Percentiles rank a stretch among this genome's conserved stretches.
Evolutionary conservation across 1,140 invertebrate species (phyloP).

Genomic region (Neomicropteryx cornuta): DNA sequence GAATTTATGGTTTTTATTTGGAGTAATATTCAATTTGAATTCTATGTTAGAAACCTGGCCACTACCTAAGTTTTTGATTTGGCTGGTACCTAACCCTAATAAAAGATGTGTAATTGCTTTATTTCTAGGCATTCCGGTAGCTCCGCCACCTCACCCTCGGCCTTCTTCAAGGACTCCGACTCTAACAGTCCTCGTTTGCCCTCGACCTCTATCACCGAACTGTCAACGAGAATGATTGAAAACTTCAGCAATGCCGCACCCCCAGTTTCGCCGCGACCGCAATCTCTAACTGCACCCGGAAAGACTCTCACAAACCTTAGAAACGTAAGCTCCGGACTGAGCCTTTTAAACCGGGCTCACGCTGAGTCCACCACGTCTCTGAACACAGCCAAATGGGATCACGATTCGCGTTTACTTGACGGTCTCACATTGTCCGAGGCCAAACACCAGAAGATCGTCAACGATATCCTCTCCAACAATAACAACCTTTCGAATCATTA

Average conservation of each 20-base stretch:
- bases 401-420: constrained; percentile 28
- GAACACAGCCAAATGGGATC: constrained; percentile 15
- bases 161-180: constrained; percentile 4
- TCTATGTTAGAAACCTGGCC: too few relatives aligned
- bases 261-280: constrained; percentile 11
- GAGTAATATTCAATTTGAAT: too few relatives aligned
- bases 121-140: constrained; percentile 12
- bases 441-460: constrained; percentile 14
- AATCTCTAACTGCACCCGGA: constrained; percentile 2
- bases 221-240: constrained; percentile 9
- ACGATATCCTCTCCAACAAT: constrained; percentile 11
- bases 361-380: not conserved
- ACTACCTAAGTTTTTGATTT: too few relatives aligned
- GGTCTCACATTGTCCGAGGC: constrained; percentile 14
- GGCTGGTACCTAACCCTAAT: too few relatives aligned
- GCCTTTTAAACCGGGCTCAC: constrained; percentile 21
- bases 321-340: constrained; percentile 20
- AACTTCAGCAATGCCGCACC: constrained; percentile 10
- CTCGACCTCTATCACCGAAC: constrained; percentile 11
- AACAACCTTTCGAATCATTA: constrained; percentile 4
- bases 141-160: constrained; percentile 1
- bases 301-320: not conserved
- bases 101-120: too few relatives aligned
- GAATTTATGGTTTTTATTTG: too few relatives aligned
- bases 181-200: constrained; percentile 7